Evolutionary conservation across 2,888 invertebrate species (phyloP).

Genomic region (Agrochola lota): DNA sequence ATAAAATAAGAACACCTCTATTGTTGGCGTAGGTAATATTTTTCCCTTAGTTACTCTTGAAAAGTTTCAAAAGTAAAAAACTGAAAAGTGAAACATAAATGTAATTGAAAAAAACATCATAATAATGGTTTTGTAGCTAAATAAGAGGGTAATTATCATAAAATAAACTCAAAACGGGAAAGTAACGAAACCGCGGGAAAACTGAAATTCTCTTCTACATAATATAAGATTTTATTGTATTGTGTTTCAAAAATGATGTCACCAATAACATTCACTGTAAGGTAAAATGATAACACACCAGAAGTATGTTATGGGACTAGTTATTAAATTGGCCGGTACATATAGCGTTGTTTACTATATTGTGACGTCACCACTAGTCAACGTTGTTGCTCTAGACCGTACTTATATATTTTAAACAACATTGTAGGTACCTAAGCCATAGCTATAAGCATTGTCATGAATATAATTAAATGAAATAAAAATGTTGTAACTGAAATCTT

Average conservation of each 20-base stretch:
- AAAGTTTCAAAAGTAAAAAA: too few relatives aligned
- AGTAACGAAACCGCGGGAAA: background rate
- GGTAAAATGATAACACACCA: slow-evolving; percentile 88
- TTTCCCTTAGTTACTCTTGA: background rate
- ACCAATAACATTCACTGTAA: slow-evolving; percentile 85
- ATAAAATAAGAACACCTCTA: slow-evolving; percentile 19
- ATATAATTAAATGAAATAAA: slow-evolving; percentile 70
- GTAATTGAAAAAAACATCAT: background rate
- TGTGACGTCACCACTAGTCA: slow-evolving; percentile 51
- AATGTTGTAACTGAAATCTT: slow-evolving; percentile 67
- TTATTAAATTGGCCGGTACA: slow-evolving; percentile 66
- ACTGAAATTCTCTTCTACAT: background rate
- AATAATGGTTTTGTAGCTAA: background rate
- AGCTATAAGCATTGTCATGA: slow-evolving; percentile 70
- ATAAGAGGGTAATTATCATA: background rate
- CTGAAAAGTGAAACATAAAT: slow-evolving; percentile 1
- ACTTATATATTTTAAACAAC: slow-evolving; percentile 63
- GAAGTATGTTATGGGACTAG: slow-evolving; percentile 77
- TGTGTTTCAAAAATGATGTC: slow-evolving; percentile 80
- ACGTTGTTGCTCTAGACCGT: slow-evolving; percentile 27
- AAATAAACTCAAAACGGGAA: background rate
- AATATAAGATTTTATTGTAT: slow-evolving; percentile 19
- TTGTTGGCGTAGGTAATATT: background rate
- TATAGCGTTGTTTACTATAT: slow-evolving; percentile 67
- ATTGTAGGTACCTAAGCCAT: slow-evolving; percentile 64